Evolutionary conservation across 2,888 invertebrate genomes (phyloP), one percentile per base, ranked within the genome.

Genomic region (Serripes groenlandicus): DNA sequence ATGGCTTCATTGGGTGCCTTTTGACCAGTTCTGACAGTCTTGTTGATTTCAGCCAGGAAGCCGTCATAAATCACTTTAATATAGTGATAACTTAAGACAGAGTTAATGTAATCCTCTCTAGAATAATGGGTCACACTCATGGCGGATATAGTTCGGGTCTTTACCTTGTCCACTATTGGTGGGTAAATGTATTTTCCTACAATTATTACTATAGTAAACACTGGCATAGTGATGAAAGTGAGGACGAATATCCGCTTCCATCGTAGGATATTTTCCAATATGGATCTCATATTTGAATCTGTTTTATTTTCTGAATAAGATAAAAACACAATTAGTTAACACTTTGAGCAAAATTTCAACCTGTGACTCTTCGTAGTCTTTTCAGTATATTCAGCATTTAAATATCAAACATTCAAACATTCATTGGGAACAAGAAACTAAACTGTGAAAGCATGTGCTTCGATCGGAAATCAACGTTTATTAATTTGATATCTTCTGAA

Each of bases 1-100:
- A 66, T 35, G 15, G 42, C 42, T 42, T 37, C 66, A 42, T 66
- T 66, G 15, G 66, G 66, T 3, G 66, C 66, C 28, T 66, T 66
- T 15, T 35, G 37, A 15, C 66, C 66, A 11, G 2, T 2, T 28
- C 32, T 66, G 3, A 28, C 42, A 5, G 26, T 37, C 18, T 26
- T 66, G 15, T 42, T 66, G 26, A 66, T 66, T 32, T 62, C 32
- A n/a, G n/a, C 2, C 21, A 34, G 0, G 15, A n/a, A 21, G 3
- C 15, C 4, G 28, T 5, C 4, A 34, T 32, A 34, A 21, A n/a
- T n/a, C 1, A 34, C 18, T 34, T 30, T 62, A n/a, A 62, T 4
- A n/a, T 21, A 62, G 3, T 62, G 5, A 3, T 21, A 2, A 34
- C 62, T 32, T 34, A 62, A 21, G 34, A 62, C n/a, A 28, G 30